Evolutionary conservation across 2,113 vertebrate genomes (phyloP).

Genomic region (Scomber colias): DNA sequence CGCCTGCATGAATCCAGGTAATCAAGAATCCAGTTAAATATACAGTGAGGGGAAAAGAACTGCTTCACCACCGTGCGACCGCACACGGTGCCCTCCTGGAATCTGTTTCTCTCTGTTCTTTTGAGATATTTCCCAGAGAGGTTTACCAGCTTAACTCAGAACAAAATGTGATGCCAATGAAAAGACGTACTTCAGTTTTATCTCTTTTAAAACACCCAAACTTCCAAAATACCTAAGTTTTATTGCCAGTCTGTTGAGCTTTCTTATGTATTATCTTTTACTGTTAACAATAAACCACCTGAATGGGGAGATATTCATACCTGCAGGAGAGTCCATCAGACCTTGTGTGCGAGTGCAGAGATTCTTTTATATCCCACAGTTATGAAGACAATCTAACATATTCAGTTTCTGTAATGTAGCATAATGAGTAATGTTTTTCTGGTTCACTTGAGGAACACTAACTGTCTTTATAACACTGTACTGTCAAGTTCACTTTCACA

Average conservation of each 20-base stretch:
- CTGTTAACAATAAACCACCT: not conserved
- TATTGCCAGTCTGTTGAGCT: not conserved
- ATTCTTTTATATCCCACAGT: not conserved
- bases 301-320: not conserved
- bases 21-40: constrained; percentile 11
- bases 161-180: constrained; percentile 13
- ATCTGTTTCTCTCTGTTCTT: constrained; percentile 11
- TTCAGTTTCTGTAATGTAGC: constrained; percentile 1
- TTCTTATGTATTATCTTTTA: constrained; percentile 3
- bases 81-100: constrained; percentile 24
- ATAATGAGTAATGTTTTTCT: not conserved
- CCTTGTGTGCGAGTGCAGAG: not conserved
- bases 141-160: constrained; percentile 21
- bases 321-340: constrained; percentile 9
- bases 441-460: not conserved
- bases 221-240: not conserved
- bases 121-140: not conserved
- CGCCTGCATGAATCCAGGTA: not conserved
- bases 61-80: not conserved
- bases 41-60: not conserved
- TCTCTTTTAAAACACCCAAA: constrained; percentile 6
- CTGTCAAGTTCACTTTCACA: constrained; percentile 6
- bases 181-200: constrained; percentile 1
- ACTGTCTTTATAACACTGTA: not conserved
- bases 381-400: not conserved